phyloP scores from a whole-genome alignment of 2,113 vertebrate species.

The Panurus biarmicus region DNA sequence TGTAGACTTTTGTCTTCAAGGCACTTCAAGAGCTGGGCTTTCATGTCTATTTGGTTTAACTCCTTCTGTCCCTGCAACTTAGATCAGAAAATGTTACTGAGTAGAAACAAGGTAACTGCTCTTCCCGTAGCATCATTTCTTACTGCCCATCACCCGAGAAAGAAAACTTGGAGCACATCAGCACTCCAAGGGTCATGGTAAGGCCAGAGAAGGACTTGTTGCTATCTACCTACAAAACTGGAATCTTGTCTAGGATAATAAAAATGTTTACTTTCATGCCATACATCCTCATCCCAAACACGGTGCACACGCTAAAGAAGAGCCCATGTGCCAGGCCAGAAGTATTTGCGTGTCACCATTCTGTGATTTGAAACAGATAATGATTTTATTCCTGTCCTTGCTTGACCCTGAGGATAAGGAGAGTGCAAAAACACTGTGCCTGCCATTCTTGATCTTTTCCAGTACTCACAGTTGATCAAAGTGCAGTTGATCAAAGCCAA shows the following conservation, averaged over 20 bases:
- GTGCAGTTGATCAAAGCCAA: conserved; percentile 20
- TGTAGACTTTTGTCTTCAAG: neutral
- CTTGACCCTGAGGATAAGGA: neutral
- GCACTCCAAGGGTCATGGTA: neutral
- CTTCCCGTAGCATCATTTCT: neutral
- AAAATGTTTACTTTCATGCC: neutral
- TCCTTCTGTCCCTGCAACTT: neutral
- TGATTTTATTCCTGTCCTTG: neutral
- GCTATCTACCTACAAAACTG: neutral
- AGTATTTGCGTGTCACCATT: neutral
- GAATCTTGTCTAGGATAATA: neutral
- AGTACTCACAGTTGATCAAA: conserved; percentile 9
- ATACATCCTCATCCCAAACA: neutral
- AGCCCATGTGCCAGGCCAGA: neutral
- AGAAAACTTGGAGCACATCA: neutral
- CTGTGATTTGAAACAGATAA: neutral
- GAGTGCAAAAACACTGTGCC: neutral
- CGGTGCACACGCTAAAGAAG: neutral
- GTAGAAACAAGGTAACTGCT: neutral
- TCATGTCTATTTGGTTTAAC: neutral
- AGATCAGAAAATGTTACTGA: neutral
- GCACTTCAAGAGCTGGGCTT: neutral
- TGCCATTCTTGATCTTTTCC: neutral
- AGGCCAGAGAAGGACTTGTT: neutral
- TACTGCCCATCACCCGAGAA: neutral